Evolutionary conservation across 2,113 vertebrate genomes (phyloP).

Genomic region (Tringa solitaria): DNA sequence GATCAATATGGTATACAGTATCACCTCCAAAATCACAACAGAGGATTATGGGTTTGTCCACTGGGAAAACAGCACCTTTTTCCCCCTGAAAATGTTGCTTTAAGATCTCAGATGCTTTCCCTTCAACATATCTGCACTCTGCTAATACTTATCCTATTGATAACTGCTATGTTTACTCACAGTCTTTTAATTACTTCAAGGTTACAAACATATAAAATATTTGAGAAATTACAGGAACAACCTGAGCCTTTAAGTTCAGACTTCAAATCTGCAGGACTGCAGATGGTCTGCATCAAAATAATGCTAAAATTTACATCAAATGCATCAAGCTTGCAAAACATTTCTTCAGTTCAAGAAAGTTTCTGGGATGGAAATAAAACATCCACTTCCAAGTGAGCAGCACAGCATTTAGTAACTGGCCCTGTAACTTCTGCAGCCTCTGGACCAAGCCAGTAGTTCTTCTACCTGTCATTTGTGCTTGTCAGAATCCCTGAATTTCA

Average conservation of each 20-base stretch:
- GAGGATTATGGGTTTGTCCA: not conserved
- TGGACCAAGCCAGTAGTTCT: not conserved
- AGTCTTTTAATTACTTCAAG: not conserved
- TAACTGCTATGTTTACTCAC: not conserved
- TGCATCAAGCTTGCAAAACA: not conserved
- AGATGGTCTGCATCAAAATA: not conserved
- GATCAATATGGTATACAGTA: not conserved
- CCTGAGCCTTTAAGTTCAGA: not conserved
- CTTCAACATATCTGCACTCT: not conserved
- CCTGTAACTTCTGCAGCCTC: not conserved
- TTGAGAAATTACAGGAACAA: not conserved
- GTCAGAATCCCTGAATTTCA: not conserved
- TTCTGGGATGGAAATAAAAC: not conserved
- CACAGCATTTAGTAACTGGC: not conserved
- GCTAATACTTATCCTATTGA: not conserved
- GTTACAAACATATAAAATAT: not conserved
- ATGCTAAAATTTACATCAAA: not conserved
- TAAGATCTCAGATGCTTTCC: not conserved
- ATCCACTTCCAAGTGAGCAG: not conserved
- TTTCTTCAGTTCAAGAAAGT: not conserved
- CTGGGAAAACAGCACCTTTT: not conserved
- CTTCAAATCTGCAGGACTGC: not conserved
- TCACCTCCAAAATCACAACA: not conserved
- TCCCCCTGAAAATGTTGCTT: not conserved
- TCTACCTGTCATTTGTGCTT: fast-evolving